These are phyloP conservation scores for Falco rusticolus DNA, from an alignment of 2,797 vertebrate species.

Conservation along the genomic window DNA sequence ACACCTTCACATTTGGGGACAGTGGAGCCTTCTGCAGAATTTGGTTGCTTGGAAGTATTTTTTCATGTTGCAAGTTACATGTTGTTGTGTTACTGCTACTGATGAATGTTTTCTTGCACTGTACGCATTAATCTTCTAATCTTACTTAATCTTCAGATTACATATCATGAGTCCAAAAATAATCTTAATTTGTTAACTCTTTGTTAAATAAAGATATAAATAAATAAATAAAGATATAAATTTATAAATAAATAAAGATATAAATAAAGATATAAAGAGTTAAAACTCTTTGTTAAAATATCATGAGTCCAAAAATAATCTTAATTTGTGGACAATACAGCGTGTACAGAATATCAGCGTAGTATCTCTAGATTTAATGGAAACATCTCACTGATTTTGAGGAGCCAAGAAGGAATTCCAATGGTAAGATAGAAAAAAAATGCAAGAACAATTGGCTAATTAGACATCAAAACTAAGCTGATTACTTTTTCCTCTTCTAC, in stretches of 20 bases:
- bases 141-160: conserved; percentile 28
- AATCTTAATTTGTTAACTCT: neutral
- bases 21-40: neutral
- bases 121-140: neutral
- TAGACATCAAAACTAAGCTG: neutral
- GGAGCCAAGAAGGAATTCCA: neutral
- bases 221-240: no score
- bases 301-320: neutral
- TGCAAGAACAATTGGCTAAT: neutral
- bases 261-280: no score
- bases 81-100: neutral
- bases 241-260: no score
- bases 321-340: neutral
- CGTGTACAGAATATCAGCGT: neutral
- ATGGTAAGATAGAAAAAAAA: neutral
- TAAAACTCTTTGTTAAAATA: neutral
- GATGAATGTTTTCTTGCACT: neutral
- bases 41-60: neutral
- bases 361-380: neutral
- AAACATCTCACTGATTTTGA: neutral
- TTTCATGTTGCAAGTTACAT: neutral
- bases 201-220: no score
- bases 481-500: neutral
- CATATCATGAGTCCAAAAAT: neutral
- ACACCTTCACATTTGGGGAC: neutral